Evolutionary conservation across 2,797 vertebrate genomes (phyloP).

Genomic region (Melanotaenia parkinsoni): DNA sequence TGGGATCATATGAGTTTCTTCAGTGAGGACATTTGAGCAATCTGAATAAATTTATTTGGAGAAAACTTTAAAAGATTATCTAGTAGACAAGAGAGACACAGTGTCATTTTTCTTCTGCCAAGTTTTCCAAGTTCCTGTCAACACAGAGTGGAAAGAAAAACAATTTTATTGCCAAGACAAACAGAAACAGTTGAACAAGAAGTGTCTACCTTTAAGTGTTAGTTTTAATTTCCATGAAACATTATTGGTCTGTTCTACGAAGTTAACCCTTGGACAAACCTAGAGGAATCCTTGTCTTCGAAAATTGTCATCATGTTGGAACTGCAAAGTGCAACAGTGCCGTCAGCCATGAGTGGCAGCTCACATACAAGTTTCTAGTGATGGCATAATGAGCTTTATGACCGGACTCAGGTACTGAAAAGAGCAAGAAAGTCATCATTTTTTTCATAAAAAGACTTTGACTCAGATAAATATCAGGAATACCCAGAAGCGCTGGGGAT

Average conservation of each 20-base stretch:
- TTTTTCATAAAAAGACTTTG: constrained; percentile 26
- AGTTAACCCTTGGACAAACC: constrained; percentile 5
- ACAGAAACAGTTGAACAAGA: constrained; percentile 16
- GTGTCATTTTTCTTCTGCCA: background rate
- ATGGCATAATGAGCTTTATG: constrained; percentile 44
- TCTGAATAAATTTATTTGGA: background rate
- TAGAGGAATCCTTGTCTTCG: constrained; percentile 12
- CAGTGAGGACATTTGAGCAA: background rate
- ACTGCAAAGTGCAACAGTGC: constrained; percentile 13
- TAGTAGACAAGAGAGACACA: background rate
- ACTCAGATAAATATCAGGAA: constrained; percentile 10
- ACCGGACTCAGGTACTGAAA: constrained; percentile 59
- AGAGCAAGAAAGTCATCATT: constrained; percentile 30
- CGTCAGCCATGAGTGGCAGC: constrained; percentile 32
- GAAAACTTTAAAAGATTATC: constrained; percentile 10
- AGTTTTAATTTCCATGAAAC: background rate
- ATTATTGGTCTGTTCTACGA: background rate
- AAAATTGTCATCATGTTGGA: constrained; percentile 49
- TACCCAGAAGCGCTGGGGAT: constrained; percentile 3
- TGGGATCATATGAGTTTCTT: background rate
- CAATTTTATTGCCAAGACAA: constrained; percentile 21
- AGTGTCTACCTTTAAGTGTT: constrained; percentile 4
- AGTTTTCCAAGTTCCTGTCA: constrained; percentile 17
- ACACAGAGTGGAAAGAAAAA: constrained; percentile 27
- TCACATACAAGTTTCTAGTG: constrained; percentile 26